phyloP scores from a whole-genome alignment of 2,888 invertebrate genomes.

The Caenorhabditis sp. region DNA sequence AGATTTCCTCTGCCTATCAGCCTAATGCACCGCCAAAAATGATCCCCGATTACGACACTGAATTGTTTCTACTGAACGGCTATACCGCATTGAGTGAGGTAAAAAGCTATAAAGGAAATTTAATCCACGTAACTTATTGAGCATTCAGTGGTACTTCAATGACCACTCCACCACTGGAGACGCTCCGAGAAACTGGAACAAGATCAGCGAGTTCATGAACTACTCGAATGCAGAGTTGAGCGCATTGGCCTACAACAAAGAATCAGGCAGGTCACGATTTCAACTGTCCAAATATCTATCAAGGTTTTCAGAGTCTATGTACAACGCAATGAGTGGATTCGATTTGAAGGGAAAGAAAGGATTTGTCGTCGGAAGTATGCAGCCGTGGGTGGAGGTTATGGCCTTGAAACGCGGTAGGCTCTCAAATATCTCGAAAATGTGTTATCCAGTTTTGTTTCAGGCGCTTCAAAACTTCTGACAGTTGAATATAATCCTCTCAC shows the following conservation, averaged over 20 bases:
- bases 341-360: not conserved
- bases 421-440: not conserved
- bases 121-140: not conserved
- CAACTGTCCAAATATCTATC: too few relatives aligned
- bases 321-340: not conserved
- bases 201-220: conserved; percentile 11
- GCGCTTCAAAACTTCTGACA: conserved; percentile 23
- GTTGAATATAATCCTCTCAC: not conserved
- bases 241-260: not conserved
- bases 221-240: not conserved
- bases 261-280: not conserved
- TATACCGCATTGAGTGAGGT: conserved; percentile 8
- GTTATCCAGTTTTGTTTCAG: not conserved
- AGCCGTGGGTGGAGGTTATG: conserved; percentile 59
- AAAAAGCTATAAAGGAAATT: too few relatives aligned
- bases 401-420: conserved; percentile 28
- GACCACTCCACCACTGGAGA: conserved; percentile 19
- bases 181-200: conserved; percentile 25
- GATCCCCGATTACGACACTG: not conserved
- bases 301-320: not conserved
- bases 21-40: conserved; percentile 13
- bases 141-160: conserved; percentile 26
- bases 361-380: conserved; percentile 46
- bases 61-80: conserved; percentile 10
- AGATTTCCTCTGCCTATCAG: conserved; percentile 13